Conservation (phyloP, 1,140 invertebrate genomes). For the Sitodiplosis mosellana region DNA sequence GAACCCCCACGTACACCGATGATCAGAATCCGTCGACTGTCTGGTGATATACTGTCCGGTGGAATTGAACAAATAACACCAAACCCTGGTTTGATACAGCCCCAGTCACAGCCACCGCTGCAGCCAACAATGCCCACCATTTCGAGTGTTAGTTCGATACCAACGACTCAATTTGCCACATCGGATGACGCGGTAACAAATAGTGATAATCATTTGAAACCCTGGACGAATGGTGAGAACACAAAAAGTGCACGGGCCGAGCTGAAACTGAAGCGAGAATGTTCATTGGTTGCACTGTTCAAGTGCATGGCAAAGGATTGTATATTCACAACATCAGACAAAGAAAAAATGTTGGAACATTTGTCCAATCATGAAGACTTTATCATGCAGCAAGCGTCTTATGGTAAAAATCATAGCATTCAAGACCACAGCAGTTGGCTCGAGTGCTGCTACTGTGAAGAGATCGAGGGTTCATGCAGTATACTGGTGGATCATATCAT, state of each 20-base stretch:
- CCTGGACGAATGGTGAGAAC: not conserved
- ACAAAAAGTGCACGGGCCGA: not conserved
- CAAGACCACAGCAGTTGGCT: conserved; percentile 8
- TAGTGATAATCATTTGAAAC: not conserved
- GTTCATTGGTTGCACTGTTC: conserved; percentile 19
- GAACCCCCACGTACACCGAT: not conserved
- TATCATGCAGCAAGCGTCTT: not conserved
- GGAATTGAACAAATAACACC: not conserved
- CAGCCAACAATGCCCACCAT: not conserved
- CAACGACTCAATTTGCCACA: not conserved
- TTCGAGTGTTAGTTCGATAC: not conserved
- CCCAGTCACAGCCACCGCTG: not conserved
- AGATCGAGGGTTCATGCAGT: conserved; percentile 7
- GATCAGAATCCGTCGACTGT: conserved; percentile 10
- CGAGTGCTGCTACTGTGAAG: conserved; percentile 28
- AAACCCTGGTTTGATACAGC: not conserved
- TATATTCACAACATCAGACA: conserved; percentile 26
- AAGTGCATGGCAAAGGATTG: conserved; percentile 37
- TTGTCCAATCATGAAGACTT: conserved; percentile 19
- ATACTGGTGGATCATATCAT: conserved; percentile 21
- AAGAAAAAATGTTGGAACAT: conserved; percentile 25
- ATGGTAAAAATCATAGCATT: not conserved
- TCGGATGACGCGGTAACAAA: not conserved
- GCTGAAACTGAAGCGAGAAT: not conserved
- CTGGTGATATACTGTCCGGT: conserved; percentile 12